Evolutionary conservation across 92 coral and sea anemone genomes (phyloP).

Genomic region (Actinernus sp.): DNA sequence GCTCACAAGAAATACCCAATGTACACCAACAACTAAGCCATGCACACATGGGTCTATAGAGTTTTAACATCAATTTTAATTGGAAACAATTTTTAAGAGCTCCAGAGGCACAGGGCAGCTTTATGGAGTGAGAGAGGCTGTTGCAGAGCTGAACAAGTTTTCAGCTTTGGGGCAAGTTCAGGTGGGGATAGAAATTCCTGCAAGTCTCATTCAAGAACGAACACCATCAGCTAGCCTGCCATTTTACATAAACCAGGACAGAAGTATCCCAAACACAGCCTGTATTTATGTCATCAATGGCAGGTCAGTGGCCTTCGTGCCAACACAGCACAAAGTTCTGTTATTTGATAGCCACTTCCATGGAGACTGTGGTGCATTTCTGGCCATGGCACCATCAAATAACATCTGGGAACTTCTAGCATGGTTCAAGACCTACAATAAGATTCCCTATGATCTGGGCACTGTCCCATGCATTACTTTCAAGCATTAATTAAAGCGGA

Average conservation of each 20-base stretch:
- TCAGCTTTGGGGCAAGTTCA: neutral
- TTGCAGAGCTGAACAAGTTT: neutral
- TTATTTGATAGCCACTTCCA: conserved; percentile 40
- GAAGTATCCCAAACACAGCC: conserved; percentile 6
- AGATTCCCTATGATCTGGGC: conserved; percentile 25
- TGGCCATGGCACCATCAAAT: conserved; percentile 22
- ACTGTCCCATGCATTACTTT: too few species aligned
- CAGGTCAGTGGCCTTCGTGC: conserved; percentile 32
- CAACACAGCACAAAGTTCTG: neutral
- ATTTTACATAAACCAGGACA: conserved; percentile 14
- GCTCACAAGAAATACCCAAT: neutral
- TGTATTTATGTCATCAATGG: conserved; percentile 11
- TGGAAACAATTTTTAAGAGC: neutral
- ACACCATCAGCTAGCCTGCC: conserved; percentile 28
- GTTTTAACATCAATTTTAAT: neutral
- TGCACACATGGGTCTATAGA: neutral
- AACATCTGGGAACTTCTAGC: conserved; percentile 9
- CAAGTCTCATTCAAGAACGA: conserved; percentile 24
- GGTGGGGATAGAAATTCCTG: neutral
- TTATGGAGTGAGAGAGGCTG: conserved; percentile 1
- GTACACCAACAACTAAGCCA: neutral
- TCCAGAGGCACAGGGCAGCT: neutral
- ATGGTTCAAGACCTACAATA: conserved; percentile 21
- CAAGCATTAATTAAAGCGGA: too few species aligned
- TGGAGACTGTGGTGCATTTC: conserved; percentile 31